A percentile compares a stretch with the other conserved stretches of the same genome.
These are phyloP conservation scores for Limosa lapponica DNA, from an alignment of 2,797 vertebrate genomes.

Conservation along the genomic window DNA sequence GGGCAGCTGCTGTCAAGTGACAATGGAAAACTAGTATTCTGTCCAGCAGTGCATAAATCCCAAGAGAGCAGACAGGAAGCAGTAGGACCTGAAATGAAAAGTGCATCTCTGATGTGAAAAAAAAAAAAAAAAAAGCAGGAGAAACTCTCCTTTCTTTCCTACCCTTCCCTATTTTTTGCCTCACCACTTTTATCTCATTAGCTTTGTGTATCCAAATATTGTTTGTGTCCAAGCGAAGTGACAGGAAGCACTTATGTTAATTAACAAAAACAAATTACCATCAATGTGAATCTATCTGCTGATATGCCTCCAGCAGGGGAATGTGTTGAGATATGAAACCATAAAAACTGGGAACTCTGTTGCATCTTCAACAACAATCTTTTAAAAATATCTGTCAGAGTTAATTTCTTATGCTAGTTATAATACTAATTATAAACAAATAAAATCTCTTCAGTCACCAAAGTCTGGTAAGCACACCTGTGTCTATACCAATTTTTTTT, in stretches of 20 bases:
- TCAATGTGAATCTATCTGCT: not conserved
- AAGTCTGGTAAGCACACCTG: not conserved
- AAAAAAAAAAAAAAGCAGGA: not conserved
- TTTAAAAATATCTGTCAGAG: not conserved
- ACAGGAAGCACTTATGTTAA: not conserved
- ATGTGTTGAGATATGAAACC: not conserved
- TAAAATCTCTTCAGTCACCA: not conserved
- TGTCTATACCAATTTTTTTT: not conserved
- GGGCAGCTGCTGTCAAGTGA: not conserved
- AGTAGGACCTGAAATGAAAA: not conserved
- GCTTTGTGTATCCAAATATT: not conserved
- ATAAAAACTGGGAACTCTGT: not conserved
- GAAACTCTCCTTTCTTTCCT: not conserved
- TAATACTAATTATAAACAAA: not conserved
- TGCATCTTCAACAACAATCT: not conserved
- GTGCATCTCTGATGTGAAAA: not conserved
- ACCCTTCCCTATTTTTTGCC: not conserved
- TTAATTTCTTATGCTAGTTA: not conserved
- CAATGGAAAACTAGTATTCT: not conserved
- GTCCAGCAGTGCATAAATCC: not conserved
- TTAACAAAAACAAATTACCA: not conserved
- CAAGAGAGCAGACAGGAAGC: not conserved
- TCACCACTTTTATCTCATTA: not conserved
- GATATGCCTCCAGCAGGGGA: not conserved
- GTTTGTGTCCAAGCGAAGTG: not conserved